These are phyloP conservation scores for Antechinus flavipes DNA, from an alignment of 2,113 vertebrate genomes.

Conservation along the genomic window DNA sequence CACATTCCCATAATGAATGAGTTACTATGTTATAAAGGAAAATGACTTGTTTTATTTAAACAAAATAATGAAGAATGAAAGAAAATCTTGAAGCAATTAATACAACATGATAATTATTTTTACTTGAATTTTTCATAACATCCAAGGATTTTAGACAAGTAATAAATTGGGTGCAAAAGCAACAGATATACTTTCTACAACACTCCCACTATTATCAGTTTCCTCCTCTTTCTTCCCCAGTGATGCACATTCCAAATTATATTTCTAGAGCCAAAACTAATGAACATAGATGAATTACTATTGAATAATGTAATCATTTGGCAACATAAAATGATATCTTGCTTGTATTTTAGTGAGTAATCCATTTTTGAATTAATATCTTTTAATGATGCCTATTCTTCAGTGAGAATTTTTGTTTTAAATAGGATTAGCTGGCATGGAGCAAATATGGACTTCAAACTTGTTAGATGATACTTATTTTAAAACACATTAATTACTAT, in stretches of 20 bases:
- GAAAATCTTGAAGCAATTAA: background rate
- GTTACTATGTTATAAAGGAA: background rate
- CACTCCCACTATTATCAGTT: background rate
- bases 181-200: background rate
- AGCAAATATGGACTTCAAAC: conserved; percentile 20
- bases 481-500: background rate
- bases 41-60: background rate
- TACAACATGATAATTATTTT: background rate
- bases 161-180: background rate
- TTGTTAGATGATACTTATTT: background rate
- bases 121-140: background rate
- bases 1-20: background rate
- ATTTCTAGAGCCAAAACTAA: background rate
- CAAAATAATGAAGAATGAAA: background rate
- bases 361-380: rapidly evolving
- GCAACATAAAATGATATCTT: background rate
- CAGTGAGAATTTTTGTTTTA: background rate
- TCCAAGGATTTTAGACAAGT: conserved; percentile 12
- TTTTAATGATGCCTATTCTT: rapidly evolving
- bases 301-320: background rate
- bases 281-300: background rate
- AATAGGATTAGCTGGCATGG: background rate
- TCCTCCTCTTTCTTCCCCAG: background rate
- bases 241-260: background rate
- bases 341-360: rapidly evolving